phyloP scores from a whole-genome alignment of 1,140 invertebrate genomes.

The Mamestra configurata region DNA sequence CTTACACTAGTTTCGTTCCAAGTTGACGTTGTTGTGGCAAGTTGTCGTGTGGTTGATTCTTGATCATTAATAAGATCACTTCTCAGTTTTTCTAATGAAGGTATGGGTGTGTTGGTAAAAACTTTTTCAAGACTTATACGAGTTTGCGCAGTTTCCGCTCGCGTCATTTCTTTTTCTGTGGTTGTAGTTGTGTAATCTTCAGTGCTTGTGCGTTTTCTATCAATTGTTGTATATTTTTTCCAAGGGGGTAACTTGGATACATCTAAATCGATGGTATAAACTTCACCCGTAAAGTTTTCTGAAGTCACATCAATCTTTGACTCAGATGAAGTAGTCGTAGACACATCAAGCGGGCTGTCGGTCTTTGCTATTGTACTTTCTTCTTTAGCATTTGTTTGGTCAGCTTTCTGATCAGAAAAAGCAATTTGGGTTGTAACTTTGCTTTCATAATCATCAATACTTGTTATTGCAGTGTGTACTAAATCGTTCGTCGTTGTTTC shows the following conservation, averaged over 20 bases:
- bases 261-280: background rate
- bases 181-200: slow-evolving; percentile 38
- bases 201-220: slow-evolving; percentile 64
- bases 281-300: background rate
- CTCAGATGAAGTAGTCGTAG: background rate
- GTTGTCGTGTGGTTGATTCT: slow-evolving; percentile 6
- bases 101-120: slow-evolving; percentile 63
- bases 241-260: slow-evolving; percentile 51
- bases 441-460: background rate
- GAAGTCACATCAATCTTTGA: background rate
- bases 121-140: slow-evolving; percentile 64
- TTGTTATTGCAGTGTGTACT: background rate
- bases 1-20: background rate
- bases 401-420: background rate
- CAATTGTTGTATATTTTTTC: slow-evolving; percentile 76
- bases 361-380: background rate
- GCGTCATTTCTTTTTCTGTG: slow-evolving; percentile 49
- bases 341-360: background rate
- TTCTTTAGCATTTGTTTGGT: background rate
- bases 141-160: slow-evolving; percentile 56
- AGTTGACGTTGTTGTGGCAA: slow-evolving; percentile 3
- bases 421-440: background rate
- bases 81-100: slow-evolving; percentile 69
- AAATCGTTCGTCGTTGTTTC: too few species aligned
- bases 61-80: slow-evolving; percentile 59